phyloP scores from a whole-genome alignment of 1,140 invertebrate genomes.

The Drosophila ficusphila region DNA sequence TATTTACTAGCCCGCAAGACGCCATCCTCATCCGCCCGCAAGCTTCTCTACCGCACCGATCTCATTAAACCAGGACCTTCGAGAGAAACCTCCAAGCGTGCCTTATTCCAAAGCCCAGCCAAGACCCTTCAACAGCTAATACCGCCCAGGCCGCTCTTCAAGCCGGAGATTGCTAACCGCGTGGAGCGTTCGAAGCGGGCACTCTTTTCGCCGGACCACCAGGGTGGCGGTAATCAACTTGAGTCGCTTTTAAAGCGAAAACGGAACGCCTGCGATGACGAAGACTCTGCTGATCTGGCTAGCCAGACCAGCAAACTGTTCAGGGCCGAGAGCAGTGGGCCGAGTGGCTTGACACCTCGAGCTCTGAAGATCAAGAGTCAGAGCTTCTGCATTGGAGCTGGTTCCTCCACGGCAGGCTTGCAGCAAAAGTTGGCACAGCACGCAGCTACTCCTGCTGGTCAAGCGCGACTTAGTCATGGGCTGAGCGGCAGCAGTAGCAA shows the following conservation, averaged over 20 bases:
- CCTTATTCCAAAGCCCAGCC: conserved; percentile 87
- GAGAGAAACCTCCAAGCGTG: conserved; percentile 85
- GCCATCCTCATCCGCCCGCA: conserved; percentile 84
- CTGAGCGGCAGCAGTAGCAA: conserved; percentile 54
- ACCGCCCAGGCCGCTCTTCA: conserved; percentile 62
- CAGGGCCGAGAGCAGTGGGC: conserved; percentile 39
- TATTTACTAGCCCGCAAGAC: conserved; percentile 70
- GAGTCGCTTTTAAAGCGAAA: conserved; percentile 74
- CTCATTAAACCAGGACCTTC: conserved; percentile 70
- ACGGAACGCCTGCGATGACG: conserved; percentile 63
- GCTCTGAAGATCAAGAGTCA: conserved; percentile 82
- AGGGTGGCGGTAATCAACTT: conserved; percentile 56
- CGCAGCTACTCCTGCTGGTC: background rate
- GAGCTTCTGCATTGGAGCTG: conserved; percentile 83
- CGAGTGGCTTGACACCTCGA: conserved; percentile 68
- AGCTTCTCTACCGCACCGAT: conserved; percentile 75
- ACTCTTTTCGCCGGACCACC: conserved; percentile 84
- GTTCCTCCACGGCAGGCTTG: conserved; percentile 65
- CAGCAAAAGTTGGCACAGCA: background rate
- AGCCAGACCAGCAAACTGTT: conserved; percentile 76
- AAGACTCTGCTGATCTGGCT: conserved; percentile 64
- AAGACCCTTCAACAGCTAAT: conserved; percentile 62
- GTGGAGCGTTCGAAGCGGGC: conserved; percentile 86
- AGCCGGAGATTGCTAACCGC: conserved; percentile 79
- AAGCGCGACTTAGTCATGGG: conserved; percentile 32